Conservation (phyloP, 2,797 vertebrate species). For the Cynopterus sphinx region DNA sequence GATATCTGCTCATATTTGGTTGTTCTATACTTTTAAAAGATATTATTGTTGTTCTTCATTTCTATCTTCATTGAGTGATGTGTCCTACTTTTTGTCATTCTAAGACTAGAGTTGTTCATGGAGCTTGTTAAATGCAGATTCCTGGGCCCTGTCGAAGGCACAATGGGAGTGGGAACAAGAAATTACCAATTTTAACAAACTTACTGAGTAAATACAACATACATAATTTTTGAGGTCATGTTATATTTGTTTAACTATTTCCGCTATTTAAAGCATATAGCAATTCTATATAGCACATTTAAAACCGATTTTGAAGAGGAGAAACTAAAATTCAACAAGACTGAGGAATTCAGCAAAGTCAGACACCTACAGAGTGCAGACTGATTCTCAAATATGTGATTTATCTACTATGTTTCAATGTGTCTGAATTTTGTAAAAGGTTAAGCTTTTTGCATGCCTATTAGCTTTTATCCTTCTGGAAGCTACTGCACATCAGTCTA, state of each 20-base stretch:
- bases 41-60: not conserved
- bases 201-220: not conserved
- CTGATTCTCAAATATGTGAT: slow-evolving; percentile 14
- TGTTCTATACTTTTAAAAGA: not conserved
- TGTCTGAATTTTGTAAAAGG: slow-evolving; percentile 24
- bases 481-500: not conserved
- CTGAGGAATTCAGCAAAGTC: not conserved
- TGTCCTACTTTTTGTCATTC: not conserved
- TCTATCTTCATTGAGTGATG: not conserved
- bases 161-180: not conserved
- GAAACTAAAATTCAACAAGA: not conserved
- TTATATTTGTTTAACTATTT: not conserved
- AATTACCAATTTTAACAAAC: not conserved
- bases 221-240: not conserved
- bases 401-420: slow-evolving; percentile 16
- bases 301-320: slow-evolving; percentile 20
- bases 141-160: not conserved
- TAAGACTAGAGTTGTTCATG: not conserved
- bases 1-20: not conserved
- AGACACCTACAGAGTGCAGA: not conserved
- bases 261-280: not conserved
- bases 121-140: not conserved
- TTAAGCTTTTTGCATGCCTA: not conserved
- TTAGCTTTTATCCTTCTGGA: slow-evolving; percentile 32
- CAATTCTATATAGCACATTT: not conserved